A percentile compares a stretch with the other conserved stretches of the same genome.
Evolutionary conservation across 2,113 vertebrate genomes (phyloP).

Genomic region (Nicator chloris): DNA sequence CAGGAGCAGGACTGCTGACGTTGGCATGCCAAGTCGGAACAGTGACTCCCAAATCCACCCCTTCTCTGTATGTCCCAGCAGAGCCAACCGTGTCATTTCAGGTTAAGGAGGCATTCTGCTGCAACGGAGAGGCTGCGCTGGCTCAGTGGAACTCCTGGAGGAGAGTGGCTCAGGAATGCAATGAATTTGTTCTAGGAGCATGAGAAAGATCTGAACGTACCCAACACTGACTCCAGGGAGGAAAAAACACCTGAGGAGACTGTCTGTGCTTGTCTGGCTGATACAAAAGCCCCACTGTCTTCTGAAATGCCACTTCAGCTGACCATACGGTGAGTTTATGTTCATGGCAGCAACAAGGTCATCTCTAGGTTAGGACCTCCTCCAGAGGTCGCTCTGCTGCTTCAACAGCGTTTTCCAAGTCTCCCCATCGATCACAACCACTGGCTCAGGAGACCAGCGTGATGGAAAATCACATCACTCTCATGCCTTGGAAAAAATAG

Average conservation of each 20-base stretch:
- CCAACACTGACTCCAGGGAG: neutral
- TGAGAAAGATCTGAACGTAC: neutral
- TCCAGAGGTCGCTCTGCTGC: neutral
- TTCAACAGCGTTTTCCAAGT: neutral
- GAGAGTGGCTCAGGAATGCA: neutral
- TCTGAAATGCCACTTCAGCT: neutral
- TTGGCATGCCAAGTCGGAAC: neutral
- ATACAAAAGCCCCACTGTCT: neutral
- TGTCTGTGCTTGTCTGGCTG: rapidly evolving
- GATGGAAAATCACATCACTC: neutral
- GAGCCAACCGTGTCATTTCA: neutral
- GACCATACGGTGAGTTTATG: neutral
- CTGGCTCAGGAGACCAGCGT: rapidly evolving
- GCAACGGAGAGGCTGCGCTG: rapidly evolving
- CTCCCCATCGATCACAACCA: neutral
- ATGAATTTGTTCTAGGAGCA: neutral
- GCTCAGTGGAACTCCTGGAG: neutral
- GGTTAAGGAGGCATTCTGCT: neutral
- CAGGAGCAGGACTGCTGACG: neutral
- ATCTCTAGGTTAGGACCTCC: neutral
- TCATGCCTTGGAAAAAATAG: neutral
- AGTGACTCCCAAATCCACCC: neutral
- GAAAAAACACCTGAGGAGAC: neutral
- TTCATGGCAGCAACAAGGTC: neutral
- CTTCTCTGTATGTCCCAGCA: neutral